Evolutionary conservation across 1,140 invertebrate genomes (phyloP).

Genomic region (Drosophila sproati): DNA sequence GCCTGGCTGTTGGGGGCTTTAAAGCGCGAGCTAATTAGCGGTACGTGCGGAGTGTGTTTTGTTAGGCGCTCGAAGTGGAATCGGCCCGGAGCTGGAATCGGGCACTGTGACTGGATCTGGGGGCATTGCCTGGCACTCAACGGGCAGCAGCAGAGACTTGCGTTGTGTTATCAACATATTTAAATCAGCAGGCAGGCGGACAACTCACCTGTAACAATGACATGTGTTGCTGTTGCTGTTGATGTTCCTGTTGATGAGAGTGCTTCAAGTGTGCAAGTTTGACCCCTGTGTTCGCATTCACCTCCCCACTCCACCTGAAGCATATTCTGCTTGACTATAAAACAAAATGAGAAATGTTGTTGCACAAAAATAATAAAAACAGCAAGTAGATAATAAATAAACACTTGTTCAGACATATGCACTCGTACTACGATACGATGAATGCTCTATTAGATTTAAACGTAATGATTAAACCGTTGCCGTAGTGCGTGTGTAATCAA

Average conservation of each 20-base stretch:
- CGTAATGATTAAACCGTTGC: conserved; percentile 74
- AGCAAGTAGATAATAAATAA: conserved; percentile 54
- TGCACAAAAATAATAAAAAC: conserved; percentile 50
- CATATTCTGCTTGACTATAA: conserved; percentile 57
- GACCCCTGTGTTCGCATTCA: conserved; percentile 49
- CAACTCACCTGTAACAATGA: conserved; percentile 78
- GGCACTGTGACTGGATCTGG: not conserved
- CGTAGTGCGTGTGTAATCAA: conserved; percentile 55
- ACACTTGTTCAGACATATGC: conserved; percentile 37
- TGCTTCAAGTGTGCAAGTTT: conserved; percentile 43
- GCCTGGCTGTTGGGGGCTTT: conserved; percentile 34
- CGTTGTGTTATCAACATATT: conserved; percentile 63
- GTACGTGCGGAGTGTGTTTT: conserved; percentile 78
- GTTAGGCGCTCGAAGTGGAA: conserved; percentile 57
- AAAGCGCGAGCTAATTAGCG: conserved; percentile 74
- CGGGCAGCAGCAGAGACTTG: conserved; percentile 34
- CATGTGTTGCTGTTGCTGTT: conserved; percentile 57
- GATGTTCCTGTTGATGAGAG: conserved; percentile 35
- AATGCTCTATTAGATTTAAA: conserved; percentile 72
- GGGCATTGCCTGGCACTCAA: conserved; percentile 30
- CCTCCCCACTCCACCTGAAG: not conserved
- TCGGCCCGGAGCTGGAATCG: not conserved
- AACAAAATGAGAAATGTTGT: conserved; percentile 81
- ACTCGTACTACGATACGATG: conserved; percentile 27
- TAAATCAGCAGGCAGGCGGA: conserved; percentile 61